Evolutionary conservation across 2,797 vertebrate genomes (phyloP).

Genomic region (Momotus momota): DNA sequence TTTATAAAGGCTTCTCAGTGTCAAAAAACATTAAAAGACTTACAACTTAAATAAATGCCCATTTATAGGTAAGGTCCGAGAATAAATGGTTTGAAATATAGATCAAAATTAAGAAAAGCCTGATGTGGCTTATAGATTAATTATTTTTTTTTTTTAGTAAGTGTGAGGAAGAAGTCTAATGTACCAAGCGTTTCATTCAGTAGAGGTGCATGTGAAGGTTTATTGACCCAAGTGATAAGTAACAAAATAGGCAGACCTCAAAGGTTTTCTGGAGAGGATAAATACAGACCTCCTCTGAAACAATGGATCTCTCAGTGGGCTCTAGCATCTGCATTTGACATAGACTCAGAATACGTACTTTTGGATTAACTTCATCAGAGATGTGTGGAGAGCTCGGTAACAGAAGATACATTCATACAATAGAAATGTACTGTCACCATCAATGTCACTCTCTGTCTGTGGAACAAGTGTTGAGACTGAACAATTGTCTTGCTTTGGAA

Average conservation of each 20-base stretch:
- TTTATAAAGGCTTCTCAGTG: background rate
- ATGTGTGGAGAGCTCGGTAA: background rate
- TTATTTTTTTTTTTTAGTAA: background rate
- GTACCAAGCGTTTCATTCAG: background rate
- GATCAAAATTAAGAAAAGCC: background rate
- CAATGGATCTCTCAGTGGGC: background rate
- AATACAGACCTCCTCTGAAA: background rate
- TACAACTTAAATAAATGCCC: background rate
- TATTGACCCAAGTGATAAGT: background rate
- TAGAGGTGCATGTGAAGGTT: background rate
- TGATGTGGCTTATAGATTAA: background rate
- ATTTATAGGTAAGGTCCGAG: background rate
- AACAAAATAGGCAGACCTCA: background rate
- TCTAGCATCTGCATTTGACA: background rate
- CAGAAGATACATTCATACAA: background rate
- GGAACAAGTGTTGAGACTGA: background rate
- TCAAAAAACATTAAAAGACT: background rate
- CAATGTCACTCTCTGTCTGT: background rate
- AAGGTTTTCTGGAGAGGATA: background rate
- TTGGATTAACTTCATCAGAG: background rate
- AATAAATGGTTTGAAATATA: background rate
- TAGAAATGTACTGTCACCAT: fast-evolving
- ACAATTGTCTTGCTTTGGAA: background rate
- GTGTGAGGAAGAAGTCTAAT: background rate
- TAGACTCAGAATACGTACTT: background rate